A percentile compares a stretch with the other conserved stretches of the same genome.
phyloP scores from a whole-genome alignment of 1,140 invertebrate species.

The Callitettix versicolor region DNA sequence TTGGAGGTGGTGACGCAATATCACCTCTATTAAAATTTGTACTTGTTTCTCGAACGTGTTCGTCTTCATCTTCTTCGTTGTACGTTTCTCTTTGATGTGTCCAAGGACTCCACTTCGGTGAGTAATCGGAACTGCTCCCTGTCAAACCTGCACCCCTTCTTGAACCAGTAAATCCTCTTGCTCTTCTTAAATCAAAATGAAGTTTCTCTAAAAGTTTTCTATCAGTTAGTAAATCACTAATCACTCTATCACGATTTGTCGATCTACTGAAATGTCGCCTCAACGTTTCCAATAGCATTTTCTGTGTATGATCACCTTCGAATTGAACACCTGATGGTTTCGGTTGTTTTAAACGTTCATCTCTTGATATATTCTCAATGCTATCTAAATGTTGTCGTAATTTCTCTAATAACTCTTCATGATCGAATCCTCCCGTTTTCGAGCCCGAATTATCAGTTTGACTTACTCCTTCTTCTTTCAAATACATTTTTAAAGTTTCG shows the following conservation, averaged over 20 bases:
- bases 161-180: conserved; percentile 48
- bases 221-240: conserved; percentile 58
- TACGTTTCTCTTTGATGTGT: background rate
- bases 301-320: conserved; percentile 44
- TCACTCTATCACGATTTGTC: conserved; percentile 50
- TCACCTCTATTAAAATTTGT: conserved; percentile 12
- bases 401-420: conserved; percentile 50
- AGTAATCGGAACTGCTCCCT: background rate
- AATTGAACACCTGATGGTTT: conserved; percentile 30
- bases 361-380: conserved; percentile 27
- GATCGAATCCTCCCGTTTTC: conserved; percentile 33
- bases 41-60: conserved; percentile 29
- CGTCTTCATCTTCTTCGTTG: conserved; percentile 29
- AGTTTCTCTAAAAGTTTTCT: conserved; percentile 56
- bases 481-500: conserved; percentile 54
- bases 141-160: conserved; percentile 6
- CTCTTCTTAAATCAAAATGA: conserved; percentile 57
- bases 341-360: conserved; percentile 15
- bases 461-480: conserved; percentile 32
- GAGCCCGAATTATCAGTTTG: too few species aligned
- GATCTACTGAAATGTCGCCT: conserved; percentile 53
- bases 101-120: background rate
- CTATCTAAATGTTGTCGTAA: conserved; percentile 48
- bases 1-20: conserved; percentile 45
- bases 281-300: conserved; percentile 49